Evolutionary conservation across 2,888 invertebrate species (phyloP).

Genomic region (Athetis lepigone): DNA sequence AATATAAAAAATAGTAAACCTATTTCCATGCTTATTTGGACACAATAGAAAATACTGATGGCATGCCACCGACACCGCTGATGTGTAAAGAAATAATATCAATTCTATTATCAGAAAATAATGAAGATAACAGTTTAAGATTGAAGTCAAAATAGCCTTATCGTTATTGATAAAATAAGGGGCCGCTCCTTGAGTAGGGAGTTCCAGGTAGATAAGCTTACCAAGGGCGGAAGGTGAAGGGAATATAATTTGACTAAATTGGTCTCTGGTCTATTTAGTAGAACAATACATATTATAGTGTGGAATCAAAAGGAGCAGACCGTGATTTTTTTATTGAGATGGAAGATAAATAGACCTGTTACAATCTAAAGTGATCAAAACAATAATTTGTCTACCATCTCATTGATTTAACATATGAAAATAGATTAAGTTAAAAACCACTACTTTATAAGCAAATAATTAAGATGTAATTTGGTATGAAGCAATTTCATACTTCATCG

Average conservation of each 20-base stretch:
- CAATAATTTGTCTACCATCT: too few relatives aligned
- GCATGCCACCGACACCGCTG: slow-evolving; percentile 44
- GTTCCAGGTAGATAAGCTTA: slow-evolving; percentile 50
- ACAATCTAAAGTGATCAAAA: too few relatives aligned
- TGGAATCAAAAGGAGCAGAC: neutral
- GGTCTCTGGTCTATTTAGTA: slow-evolving; percentile 3
- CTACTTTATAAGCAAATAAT: too few relatives aligned
- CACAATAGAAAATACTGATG: slow-evolving; percentile 61
- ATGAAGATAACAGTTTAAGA: slow-evolving; percentile 58
- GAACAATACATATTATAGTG: neutral
- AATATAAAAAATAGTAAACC: slow-evolving; percentile 50
- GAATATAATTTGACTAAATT: slow-evolving; percentile 41
- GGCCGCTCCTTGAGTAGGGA: slow-evolving; percentile 52
- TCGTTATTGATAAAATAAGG: slow-evolving; percentile 58
- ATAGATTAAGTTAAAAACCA: too few relatives aligned
- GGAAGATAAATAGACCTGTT: neutral
- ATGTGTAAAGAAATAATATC: slow-evolving; percentile 61
- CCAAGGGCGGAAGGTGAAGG: slow-evolving; percentile 7
- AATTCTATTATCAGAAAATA: slow-evolving; percentile 62
- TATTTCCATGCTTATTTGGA: slow-evolving; percentile 62
- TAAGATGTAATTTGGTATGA: too few relatives aligned
- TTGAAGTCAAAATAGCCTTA: slow-evolving; percentile 61
- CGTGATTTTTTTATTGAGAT: neutral
- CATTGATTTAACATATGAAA: too few relatives aligned
- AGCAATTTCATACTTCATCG: too few relatives aligned